Percentiles rank a stretch among this genome's conserved stretches.
Conservation (phyloP, 2,888 invertebrate species). For the Molanna angustata region DNA sequence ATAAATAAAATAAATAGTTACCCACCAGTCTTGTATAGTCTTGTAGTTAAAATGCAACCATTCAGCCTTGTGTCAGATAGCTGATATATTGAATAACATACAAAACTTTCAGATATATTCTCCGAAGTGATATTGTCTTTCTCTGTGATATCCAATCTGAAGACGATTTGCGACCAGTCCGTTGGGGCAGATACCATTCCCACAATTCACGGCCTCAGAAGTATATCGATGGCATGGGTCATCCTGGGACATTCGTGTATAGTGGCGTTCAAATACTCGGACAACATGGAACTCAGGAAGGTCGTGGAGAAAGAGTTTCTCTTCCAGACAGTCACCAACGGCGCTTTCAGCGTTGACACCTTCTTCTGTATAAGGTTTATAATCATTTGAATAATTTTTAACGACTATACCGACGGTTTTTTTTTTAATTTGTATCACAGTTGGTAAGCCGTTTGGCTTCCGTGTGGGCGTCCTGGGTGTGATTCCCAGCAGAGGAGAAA, state of each 20-base stretch:
- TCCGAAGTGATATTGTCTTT: slow-evolving; percentile 74
- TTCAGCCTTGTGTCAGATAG: too few relatives aligned
- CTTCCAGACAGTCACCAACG: slow-evolving; percentile 77
- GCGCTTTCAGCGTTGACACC: slow-evolving; percentile 77
- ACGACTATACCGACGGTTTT: too few relatives aligned
- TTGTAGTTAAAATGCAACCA: too few relatives aligned
- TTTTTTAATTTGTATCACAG: too few relatives aligned
- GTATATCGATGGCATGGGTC: slow-evolving; percentile 68
- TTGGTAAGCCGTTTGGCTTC: too few relatives aligned
- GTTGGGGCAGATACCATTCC: slow-evolving; percentile 79
- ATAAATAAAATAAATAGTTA: neutral
- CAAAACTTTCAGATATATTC: slow-evolving; percentile 57
- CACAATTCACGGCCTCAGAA: slow-evolving; percentile 67
- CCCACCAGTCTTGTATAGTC: too few relatives aligned
- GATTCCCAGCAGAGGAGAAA: too few relatives aligned
- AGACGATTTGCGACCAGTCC: slow-evolving; percentile 75
- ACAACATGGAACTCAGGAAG: slow-evolving; percentile 72
- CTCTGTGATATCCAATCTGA: slow-evolving; percentile 73
- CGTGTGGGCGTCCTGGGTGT: too few relatives aligned
- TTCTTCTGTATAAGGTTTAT: slow-evolving; percentile 71
- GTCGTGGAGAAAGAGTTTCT: slow-evolving; percentile 74
- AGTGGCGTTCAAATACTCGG: slow-evolving; percentile 79
- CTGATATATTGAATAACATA: too few relatives aligned
- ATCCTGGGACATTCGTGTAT: slow-evolving; percentile 75
- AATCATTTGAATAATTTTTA: too few relatives aligned